Conservation (phyloP, 2,113 vertebrate genomes). For the Phrynosoma blainvillii region DNA sequence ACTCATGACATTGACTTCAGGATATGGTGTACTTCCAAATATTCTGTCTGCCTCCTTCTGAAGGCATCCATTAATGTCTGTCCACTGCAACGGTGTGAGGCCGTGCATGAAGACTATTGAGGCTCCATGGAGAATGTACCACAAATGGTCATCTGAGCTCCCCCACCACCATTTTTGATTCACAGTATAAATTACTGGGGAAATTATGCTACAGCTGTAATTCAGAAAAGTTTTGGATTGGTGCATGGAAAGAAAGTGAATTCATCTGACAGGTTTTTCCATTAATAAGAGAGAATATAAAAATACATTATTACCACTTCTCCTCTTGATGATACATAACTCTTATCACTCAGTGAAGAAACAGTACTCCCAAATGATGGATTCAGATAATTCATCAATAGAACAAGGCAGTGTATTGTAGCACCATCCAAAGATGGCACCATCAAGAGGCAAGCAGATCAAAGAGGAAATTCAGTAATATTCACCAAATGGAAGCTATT, state of each 20-base stretch:
- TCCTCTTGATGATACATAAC: constrained; percentile 58
- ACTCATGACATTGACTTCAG: too few species aligned
- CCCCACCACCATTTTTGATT: neutral
- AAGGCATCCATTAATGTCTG: too few species aligned
- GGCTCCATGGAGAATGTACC: neutral
- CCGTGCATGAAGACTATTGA: neutral
- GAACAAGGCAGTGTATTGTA: constrained; percentile 70
- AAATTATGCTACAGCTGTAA: neutral
- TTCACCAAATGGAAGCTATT: constrained; percentile 55
- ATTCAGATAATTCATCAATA: constrained; percentile 74
- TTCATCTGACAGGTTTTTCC: constrained; percentile 56
- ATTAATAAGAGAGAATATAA: constrained; percentile 48
- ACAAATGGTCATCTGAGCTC: neutral
- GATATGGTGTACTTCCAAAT: too few species aligned
- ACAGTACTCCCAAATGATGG: constrained; percentile 61
- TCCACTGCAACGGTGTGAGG: neutral
- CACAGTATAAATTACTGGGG: neutral
- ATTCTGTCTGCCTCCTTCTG: too few species aligned
- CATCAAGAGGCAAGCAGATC: constrained; percentile 65
- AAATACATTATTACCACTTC: constrained; percentile 57
- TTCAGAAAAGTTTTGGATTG: constrained; percentile 41
- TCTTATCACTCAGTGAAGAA: constrained; percentile 64
- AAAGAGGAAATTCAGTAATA: constrained; percentile 67
- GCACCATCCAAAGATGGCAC: constrained; percentile 67
- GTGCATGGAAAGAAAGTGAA: constrained; percentile 47